A percentile compares a stretch with the other conserved stretches of the same genome.
Evolutionary conservation across 2,888 invertebrate genomes (phyloP).

Genomic region (Cerastoderma edule): DNA sequence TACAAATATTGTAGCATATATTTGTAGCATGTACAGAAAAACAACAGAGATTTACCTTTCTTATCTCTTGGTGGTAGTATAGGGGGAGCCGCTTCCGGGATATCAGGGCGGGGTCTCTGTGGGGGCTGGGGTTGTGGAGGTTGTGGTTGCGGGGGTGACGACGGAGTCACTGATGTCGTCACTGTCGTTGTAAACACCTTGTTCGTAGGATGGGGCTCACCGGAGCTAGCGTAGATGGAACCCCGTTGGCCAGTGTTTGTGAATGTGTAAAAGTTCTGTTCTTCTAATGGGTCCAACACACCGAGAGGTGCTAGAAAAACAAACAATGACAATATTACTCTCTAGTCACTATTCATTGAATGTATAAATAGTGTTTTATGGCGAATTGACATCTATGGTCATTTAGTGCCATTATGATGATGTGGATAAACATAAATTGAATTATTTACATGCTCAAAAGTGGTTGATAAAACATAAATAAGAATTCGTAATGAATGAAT

Average conservation of each 20-base stretch:
- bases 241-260: slow-evolving; percentile 79
- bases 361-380: no score
- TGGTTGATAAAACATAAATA: no score
- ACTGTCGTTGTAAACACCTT: slow-evolving; percentile 48
- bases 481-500: no score
- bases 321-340: not conserved
- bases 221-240: slow-evolving; percentile 68
- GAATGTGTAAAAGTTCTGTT: slow-evolving; percentile 78
- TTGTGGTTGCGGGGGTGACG: slow-evolving; percentile 53
- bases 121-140: slow-evolving; percentile 47
- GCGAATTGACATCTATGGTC: not conserved
- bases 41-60: slow-evolving; percentile 7
- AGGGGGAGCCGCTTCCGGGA: slow-evolving; percentile 12
- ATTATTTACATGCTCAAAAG: no score
- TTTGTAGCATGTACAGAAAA: no score
- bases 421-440: no score
- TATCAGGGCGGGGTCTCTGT: slow-evolving; percentile 37
- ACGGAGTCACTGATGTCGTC: slow-evolving; percentile 50
- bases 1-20: no score
- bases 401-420: no score
- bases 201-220: slow-evolving; percentile 51
- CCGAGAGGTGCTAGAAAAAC: slow-evolving; percentile 68
- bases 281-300: slow-evolving; percentile 74
- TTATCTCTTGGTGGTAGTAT: slow-evolving; percentile 6
- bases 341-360: not conserved